Evolutionary conservation across 2,797 vertebrate genomes (phyloP).

Genomic region (Parauchenoglanis punctatus): DNA sequence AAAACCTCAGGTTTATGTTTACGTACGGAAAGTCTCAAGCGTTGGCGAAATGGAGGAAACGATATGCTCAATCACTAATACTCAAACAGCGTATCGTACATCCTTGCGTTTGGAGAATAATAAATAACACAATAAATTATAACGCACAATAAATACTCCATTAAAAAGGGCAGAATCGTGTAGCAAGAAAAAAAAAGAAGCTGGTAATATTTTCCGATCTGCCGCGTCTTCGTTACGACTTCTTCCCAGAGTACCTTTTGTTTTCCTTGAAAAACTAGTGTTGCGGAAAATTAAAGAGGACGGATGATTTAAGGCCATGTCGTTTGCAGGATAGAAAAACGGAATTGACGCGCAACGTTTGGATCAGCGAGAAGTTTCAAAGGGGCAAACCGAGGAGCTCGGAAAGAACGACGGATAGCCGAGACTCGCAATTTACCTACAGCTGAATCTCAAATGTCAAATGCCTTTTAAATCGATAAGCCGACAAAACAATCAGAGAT

Average conservation of each 20-base stretch:
- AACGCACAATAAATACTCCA: conserved; percentile 58
- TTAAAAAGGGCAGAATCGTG: conserved; percentile 54
- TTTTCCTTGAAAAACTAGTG: conserved; percentile 37
- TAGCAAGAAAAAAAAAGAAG: conserved; percentile 43
- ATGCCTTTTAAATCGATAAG: not conserved
- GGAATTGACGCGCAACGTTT: conserved; percentile 41
- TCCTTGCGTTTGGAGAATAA: conserved; percentile 45
- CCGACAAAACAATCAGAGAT: not conserved
- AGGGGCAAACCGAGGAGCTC: conserved; percentile 26
- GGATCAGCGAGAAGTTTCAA: conserved; percentile 25
- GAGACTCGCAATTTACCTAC: not conserved
- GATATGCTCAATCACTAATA: conserved; percentile 49
- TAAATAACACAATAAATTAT: conserved; percentile 64
- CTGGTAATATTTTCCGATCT: conserved; percentile 42
- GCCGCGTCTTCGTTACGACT: conserved; percentile 12
- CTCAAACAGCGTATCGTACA: conserved; percentile 43
- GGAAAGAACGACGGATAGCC: not conserved
- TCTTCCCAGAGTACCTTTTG: conserved; percentile 41
- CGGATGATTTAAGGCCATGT: conserved; percentile 52
- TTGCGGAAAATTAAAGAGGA: conserved; percentile 15
- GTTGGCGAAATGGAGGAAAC: not conserved
- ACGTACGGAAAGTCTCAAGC: conserved; percentile 15
- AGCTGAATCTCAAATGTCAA: not conserved
- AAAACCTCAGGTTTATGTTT: conserved; percentile 7
- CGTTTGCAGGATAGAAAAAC: conserved; percentile 41